Evolutionary conservation across 2,888 invertebrate species (phyloP), one percentile per base, ranked within the genome.

Genomic region (Rhorus exstirpatorius): DNA sequence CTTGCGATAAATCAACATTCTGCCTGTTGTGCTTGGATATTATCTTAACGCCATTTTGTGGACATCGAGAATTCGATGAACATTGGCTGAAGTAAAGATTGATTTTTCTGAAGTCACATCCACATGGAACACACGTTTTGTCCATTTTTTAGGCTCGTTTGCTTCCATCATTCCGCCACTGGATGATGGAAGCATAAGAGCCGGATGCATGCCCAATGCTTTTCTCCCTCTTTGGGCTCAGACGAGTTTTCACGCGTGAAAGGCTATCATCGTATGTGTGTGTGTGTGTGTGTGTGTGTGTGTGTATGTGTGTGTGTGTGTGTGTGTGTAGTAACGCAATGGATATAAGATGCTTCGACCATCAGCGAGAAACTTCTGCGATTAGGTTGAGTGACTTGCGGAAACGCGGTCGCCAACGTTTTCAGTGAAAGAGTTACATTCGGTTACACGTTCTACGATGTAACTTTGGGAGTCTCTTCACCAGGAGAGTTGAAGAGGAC

Each of bases 361-460:
- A 74, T 71, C 65, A 71, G 81, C 72, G 68, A 68, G 53, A 77
- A 81, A 81, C 67, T 77, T 74, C 46, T 24, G 60, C 72, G 55
- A 14, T 65, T 14, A 46, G 46, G 61, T 38, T 31, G 10, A 51
- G 41, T 31, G 63, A 53, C 8, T 63, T 41, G 10, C 53, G 41
- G 31, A 44, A 61, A 72, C 17, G 51, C 61, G 71, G 60, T 44
- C 81, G 67, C 51, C 46, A 49, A 67, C 67, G 51, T 79, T 74
- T 61, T 31, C 24, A 41, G 51, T 31, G 35, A 26, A 51, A 58
- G 44, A 46, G 76, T 76, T 67, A 41, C 53, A 35, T 53, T 58
- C 19, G 51, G 21, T 74, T 74, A 19, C 60, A 49, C 55, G 63
- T 65, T 65, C 58, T 38, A 41, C 63, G 44, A 58, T 60, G 60